Evolutionary conservation across 2,113 vertebrate genomes (phyloP), one percentile per base, ranked within the genome.

Genomic region (Syrrhaptes paradoxus): DNA sequence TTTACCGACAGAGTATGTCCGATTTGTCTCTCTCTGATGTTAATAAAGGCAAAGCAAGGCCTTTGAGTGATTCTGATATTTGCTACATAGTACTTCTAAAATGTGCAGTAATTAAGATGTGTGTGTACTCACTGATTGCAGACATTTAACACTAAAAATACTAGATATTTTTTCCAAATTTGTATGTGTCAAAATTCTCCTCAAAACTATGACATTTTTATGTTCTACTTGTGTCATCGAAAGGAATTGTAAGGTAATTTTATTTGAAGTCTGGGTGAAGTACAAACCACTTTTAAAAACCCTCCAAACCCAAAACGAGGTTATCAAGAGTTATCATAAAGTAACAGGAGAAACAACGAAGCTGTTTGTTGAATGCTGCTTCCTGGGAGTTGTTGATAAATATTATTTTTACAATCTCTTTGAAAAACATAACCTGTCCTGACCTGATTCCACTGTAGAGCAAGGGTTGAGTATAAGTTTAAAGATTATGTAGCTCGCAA

Each of bases 51-150:
- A 75, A 68, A 17, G 8, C 26, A 41, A 79, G 6, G 32, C 19
- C 63, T 81, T 52, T 36, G 31, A 72, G 18, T 34, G 14, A 75
- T 74, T 85, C 36, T 59, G 6, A 1, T 83, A 49, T 66, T 82
- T 94, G 5, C 22, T 51, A 11, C 38, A 26, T 13, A 80, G 11
- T 32, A 13, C 16, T 77, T 93, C 17, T 74, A 32, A 94, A 83
- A 80, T 38, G 20, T 0, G 0, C 34, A n/a, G 26, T 84, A 62
- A 67, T 55, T 81, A 17, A 8, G 36, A 13, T 18, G 17, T 11
- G 3, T 80, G 81, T 67, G 6, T 68, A 34, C 49, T 73, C 7
- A 28, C 20, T 54, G 22, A 52, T 52, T 46, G 32, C 5, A 52
- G 25, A 52, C 4, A n/a, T 67, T 54, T 51, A 74, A 19, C 11